Evolutionary conservation across 2,113 vertebrate species (phyloP).

Genomic region (Phrynosoma platyrhinos): DNA sequence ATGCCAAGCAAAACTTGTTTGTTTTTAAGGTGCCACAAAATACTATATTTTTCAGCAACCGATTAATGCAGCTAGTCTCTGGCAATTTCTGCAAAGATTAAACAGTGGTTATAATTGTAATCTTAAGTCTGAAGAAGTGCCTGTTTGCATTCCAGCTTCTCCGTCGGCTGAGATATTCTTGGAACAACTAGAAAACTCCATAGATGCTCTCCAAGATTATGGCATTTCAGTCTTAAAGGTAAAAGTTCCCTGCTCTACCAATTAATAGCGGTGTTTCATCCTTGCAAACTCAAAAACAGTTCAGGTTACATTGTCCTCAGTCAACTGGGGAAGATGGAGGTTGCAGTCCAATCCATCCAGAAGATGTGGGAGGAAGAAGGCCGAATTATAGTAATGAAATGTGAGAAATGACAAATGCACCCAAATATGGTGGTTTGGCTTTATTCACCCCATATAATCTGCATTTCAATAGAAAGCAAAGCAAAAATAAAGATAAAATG

Average conservation of each 20-base stretch:
- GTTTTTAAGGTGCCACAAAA: too few relatives aligned
- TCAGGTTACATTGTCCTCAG: background rate
- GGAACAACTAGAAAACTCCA: conserved; percentile 86
- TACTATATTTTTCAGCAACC: too few relatives aligned
- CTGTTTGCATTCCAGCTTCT: conserved; percentile 78
- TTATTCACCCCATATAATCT: too few relatives aligned
- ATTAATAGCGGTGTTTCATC: background rate
- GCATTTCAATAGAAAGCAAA: too few relatives aligned
- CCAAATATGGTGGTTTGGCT: too few relatives aligned
- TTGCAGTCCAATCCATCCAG: background rate
- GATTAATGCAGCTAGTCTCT: too few relatives aligned
- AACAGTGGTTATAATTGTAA: background rate
- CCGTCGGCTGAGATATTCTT: conserved; percentile 82
- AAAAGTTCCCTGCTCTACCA: conserved; percentile 13
- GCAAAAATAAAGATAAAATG: too few relatives aligned
- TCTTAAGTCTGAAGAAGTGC: background rate
- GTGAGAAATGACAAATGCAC: background rate
- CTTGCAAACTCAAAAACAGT: background rate
- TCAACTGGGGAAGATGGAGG: background rate
- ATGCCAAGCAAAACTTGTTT: too few relatives aligned
- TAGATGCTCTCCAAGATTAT: conserved; percentile 86
- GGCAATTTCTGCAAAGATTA: background rate
- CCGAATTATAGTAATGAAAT: too few relatives aligned
- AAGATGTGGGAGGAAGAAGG: background rate
- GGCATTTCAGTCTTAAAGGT: conserved; percentile 92